These are phyloP conservation scores for Daphoenositta chrysoptera DNA, from an alignment of 2,113 vertebrate species.

Conservation along the genomic window DNA sequence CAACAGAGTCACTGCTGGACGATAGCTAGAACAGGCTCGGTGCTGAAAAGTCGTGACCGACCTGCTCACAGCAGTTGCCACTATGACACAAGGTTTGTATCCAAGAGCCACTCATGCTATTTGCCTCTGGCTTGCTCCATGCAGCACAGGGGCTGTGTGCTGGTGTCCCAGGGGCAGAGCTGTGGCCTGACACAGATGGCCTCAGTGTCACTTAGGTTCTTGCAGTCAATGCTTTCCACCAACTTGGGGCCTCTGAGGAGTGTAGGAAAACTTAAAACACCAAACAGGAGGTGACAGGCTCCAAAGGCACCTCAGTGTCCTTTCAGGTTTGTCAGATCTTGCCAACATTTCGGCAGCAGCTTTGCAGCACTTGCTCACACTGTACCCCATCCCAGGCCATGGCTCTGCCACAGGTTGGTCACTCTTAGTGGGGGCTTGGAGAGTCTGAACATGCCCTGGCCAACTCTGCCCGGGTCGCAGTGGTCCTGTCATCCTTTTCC, in stretches of 20 bases:
- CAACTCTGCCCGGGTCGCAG: neutral
- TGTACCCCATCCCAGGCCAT: neutral
- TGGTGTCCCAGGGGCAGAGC: neutral
- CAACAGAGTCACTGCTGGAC: neutral
- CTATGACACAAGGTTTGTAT: neutral
- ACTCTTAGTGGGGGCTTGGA: neutral
- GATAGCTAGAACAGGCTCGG: neutral
- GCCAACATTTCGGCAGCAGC: neutral
- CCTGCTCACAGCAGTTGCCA: neutral
- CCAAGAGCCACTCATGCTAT: neutral
- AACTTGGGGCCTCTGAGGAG: rapidly evolving
- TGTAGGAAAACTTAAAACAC: neutral
- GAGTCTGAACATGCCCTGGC: neutral
- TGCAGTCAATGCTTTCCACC: neutral
- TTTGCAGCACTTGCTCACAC: neutral
- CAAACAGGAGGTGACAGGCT: neutral
- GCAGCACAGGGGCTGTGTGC: neutral
- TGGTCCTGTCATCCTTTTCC: neutral
- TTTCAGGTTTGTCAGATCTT: neutral
- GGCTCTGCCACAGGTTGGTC: rapidly evolving
- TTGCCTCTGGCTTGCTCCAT: neutral
- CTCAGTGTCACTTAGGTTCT: neutral
- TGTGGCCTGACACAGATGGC: rapidly evolving
- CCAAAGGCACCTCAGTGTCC: rapidly evolving
- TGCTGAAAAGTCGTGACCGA: neutral